Conservation (phyloP, 2,797 vertebrate genomes). For the Cyprinella venusta region DNA sequence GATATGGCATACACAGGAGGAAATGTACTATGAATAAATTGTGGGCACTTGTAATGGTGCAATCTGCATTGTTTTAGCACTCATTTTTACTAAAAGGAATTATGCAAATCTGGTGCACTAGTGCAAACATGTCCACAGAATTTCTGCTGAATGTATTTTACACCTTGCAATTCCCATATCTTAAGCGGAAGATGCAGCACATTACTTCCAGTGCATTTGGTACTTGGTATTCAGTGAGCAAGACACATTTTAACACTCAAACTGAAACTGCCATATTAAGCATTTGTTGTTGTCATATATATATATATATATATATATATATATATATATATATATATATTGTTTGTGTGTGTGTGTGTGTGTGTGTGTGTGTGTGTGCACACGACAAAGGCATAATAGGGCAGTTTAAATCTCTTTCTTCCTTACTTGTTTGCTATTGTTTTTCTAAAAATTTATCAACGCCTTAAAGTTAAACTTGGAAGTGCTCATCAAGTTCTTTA, state of each 20-base stretch:
- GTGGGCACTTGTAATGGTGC: background rate
- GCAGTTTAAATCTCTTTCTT: background rate
- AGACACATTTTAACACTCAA: background rate
- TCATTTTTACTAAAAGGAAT: background rate
- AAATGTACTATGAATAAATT: background rate
- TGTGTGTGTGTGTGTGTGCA: too few species aligned
- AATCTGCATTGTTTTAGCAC: background rate
- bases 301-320: background rate
- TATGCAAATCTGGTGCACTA: background rate
- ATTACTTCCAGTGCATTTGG: background rate
- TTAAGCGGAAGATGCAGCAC: background rate
- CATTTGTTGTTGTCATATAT: background rate
- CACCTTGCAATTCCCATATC: background rate
- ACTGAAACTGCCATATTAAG: background rate
- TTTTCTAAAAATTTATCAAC: background rate
- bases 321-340: background rate
- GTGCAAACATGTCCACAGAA: background rate
- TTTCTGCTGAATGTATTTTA: background rate
- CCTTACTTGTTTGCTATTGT: background rate
- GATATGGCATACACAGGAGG: background rate
- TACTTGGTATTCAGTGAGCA: background rate
- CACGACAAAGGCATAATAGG: too few species aligned
- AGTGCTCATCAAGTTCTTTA: background rate
- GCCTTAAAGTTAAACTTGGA: slow-evolving; percentile 4
- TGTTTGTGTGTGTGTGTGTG: too few species aligned